These are phyloP conservation scores for Eupithecia exiguata DNA, from an alignment of 2,888 invertebrate genomes.

Conservation along the genomic window DNA sequence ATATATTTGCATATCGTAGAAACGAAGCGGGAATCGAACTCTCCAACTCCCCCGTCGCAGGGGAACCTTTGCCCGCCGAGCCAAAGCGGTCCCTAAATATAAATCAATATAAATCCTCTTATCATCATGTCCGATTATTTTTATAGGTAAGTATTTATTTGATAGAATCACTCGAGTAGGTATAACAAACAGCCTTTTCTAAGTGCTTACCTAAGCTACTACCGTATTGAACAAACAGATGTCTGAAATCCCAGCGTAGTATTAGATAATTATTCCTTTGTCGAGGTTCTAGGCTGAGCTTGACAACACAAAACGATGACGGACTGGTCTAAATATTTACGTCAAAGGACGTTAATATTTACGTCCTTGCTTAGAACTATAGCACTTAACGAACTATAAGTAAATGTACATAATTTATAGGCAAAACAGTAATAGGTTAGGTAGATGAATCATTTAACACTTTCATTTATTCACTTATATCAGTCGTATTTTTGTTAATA, in stretches of 20 bases:
- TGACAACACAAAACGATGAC: constrained; percentile 10
- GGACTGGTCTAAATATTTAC: neutral
- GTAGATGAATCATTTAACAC: neutral
- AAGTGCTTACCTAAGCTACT: neutral
- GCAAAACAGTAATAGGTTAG: neutral
- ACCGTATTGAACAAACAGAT: constrained; percentile 2
- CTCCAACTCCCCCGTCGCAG: too few relatives aligned
- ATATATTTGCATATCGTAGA: too few relatives aligned
- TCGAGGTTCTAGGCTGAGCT: neutral
- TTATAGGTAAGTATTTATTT: neutral
- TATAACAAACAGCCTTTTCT: neutral
- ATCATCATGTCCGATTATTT: neutral
- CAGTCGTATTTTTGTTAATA: neutral
- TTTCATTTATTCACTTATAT: neutral
- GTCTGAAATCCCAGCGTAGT: constrained; percentile 11
- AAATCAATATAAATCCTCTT: too few relatives aligned
- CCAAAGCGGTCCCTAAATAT: too few relatives aligned
- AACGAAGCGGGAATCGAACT: too few relatives aligned
- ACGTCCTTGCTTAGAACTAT: neutral
- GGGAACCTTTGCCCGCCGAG: too few relatives aligned
- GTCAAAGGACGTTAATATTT: too few relatives aligned
- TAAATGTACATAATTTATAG: neutral
- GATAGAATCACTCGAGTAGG: neutral
- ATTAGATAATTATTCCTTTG: constrained; percentile 21
- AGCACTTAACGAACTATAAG: neutral